Percentiles rank a stretch among this genome's conserved stretches.
Evolutionary conservation across 2,888 invertebrate species (phyloP).

Genomic region (Acanthosoma haemorrhoidale): DNA sequence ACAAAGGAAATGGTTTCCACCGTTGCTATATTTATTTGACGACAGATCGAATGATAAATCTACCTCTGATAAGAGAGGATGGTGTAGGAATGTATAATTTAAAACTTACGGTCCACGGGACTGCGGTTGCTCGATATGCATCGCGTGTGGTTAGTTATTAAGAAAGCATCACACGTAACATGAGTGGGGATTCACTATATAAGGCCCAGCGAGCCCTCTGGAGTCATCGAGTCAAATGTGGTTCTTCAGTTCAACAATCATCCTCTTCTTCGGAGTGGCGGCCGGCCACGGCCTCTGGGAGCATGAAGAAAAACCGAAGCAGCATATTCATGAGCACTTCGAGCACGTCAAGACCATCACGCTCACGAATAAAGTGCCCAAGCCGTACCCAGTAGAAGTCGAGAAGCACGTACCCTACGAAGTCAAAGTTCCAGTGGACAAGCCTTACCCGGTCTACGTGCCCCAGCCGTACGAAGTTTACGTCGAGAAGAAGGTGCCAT

Average conservation of each 20-base stretch:
- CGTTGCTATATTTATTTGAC: no score
- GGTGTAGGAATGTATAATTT: no score
- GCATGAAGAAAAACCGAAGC: constrained; percentile 34
- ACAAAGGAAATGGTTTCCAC: no score
- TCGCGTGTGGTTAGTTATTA: neutral
- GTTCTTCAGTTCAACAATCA: neutral
- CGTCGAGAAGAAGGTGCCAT: constrained; percentile 51
- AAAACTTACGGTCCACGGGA: neutral
- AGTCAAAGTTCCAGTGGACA: constrained; percentile 54
- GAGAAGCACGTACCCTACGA: constrained; percentile 61
- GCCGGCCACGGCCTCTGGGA: neutral
- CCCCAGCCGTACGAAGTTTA: constrained; percentile 67
- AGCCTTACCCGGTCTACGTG: constrained; percentile 62
- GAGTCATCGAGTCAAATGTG: neutral
- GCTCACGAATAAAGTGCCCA: constrained; percentile 65
- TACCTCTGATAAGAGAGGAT: no score
- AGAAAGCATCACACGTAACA: neutral
- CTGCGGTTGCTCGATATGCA: neutral
- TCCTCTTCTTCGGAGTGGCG: neutral
- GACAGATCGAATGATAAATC: no score
- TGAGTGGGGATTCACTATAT: neutral
- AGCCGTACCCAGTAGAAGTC: constrained; percentile 59
- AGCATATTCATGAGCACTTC: constrained; percentile 45
- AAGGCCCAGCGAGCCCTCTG: neutral
- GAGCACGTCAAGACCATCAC: constrained; percentile 65